Evolutionary conservation across 2,888 invertebrate species (phyloP).

Genomic region (Cantharis nigra): DNA sequence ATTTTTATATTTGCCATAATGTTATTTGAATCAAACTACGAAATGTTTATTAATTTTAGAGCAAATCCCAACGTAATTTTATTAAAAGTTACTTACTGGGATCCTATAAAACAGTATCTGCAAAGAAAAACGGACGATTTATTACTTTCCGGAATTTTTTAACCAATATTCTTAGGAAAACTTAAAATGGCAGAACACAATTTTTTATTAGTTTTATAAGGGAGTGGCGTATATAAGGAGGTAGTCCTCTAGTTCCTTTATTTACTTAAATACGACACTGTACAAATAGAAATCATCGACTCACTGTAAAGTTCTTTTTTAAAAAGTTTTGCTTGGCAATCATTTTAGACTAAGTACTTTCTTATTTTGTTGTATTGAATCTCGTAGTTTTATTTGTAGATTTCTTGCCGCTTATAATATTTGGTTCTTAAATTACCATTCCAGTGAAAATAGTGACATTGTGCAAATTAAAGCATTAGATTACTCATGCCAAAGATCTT

Average conservation of each 20-base stretch:
- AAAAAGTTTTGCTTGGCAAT: background rate
- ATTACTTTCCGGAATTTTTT: slow-evolving; percentile 15
- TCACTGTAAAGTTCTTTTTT: background rate
- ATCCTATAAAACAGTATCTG: slow-evolving; percentile 79
- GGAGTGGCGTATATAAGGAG: background rate
- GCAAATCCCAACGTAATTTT: slow-evolving; percentile 78
- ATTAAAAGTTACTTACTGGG: slow-evolving; percentile 79
- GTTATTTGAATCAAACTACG: slow-evolving; percentile 40
- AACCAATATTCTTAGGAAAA: background rate
- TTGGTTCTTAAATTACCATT: background rate
- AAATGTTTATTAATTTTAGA: slow-evolving; percentile 69
- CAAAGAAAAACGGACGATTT: slow-evolving; percentile 56
- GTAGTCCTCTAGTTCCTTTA: background rate
- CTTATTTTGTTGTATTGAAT: background rate
- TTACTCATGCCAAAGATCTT: background rate
- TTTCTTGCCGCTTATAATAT: background rate
- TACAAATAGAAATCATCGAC: background rate
- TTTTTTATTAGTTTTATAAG: background rate
- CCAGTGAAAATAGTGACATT: background rate
- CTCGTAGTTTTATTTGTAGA: background rate
- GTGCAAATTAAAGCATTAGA: background rate
- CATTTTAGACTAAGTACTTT: background rate
- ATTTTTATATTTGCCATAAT: slow-evolving; percentile 14
- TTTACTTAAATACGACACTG: background rate
- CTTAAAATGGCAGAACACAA: background rate